These are phyloP conservation scores for Pocillopora damicornis DNA, from an alignment of 64 coral and sea anemone genomes.

Conservation along the genomic window DNA sequence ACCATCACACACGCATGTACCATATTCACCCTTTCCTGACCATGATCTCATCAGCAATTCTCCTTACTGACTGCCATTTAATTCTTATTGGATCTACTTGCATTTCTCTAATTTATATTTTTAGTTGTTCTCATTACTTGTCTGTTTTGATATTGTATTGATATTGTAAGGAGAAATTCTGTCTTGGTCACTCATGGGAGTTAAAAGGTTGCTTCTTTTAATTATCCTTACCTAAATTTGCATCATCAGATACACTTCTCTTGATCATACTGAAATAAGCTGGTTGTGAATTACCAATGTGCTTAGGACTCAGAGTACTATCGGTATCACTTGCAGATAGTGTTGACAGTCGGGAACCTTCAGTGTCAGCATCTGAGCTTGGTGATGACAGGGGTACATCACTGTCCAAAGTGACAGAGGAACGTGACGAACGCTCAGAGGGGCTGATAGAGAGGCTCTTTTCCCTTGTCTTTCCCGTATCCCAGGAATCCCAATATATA, in stretches of 20 bases:
- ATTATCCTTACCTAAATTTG: conserved; percentile 67
- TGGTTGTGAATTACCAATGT: conserved; percentile 23
- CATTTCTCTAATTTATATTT: no score
- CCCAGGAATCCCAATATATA: conserved; percentile 81
- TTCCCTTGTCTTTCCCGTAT: conserved; percentile 43
- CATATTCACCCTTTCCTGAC: no score
- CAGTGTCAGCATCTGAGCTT: conserved; percentile 68
- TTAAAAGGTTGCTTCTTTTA: no score
- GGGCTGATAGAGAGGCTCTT: conserved; percentile 17
- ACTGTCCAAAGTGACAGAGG: conserved; percentile 73
- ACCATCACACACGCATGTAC: no score
- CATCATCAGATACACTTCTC: conserved; percentile 91
- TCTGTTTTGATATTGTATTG: no score
- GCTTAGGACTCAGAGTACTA: conserved; percentile 38
- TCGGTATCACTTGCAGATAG: conserved; percentile 69
- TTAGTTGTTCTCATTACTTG: no score
- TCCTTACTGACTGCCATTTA: no score
- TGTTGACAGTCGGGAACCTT: conserved; percentile 52
- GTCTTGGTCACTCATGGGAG: no score
- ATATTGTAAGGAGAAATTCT: no score
- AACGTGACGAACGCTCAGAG: conserved; percentile 71
- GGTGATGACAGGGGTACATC: conserved; percentile 67
- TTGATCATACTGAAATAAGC: conserved; percentile 36
- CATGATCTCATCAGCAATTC: no score
- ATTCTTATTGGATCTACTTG: no score